Conservation (phyloP, 2,797 vertebrate species). For the Steatocranus sp. region DNA sequence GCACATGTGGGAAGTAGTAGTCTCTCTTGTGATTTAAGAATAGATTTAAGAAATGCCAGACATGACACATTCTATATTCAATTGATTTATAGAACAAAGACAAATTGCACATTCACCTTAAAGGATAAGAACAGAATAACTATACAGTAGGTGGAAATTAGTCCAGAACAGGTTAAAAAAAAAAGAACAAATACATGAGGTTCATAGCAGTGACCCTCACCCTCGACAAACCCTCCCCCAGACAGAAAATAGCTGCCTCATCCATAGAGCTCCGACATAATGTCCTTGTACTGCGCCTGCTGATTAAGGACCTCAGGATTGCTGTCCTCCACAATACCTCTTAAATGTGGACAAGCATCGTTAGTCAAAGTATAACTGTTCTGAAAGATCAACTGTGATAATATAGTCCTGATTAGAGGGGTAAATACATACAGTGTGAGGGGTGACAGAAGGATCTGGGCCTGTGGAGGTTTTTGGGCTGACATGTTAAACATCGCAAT, state of each 20-base stretch:
- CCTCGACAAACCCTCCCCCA: not conserved
- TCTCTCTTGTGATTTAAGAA: not conserved
- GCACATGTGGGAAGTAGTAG: not conserved
- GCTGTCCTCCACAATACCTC: not conserved
- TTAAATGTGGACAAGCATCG: not conserved
- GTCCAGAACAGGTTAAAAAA: accelerated
- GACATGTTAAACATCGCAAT: not conserved
- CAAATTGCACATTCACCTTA: not conserved
- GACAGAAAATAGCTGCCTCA: not conserved
- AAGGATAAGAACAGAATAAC: not conserved
- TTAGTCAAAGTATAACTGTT: not conserved
- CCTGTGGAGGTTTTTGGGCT: not conserved
- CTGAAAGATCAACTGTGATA: not conserved
- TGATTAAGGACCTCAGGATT: not conserved
- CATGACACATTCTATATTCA: not conserved
- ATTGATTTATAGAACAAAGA: not conserved
- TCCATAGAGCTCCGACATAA: not conserved
- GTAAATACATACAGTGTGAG: not conserved
- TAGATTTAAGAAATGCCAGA: not conserved
- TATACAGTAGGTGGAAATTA: not conserved
- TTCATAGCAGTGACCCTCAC: not conserved
- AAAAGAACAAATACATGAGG: not conserved
- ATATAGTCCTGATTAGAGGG: not conserved
- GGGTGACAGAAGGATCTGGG: not conserved
- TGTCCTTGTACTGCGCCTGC: not conserved